Percentiles rank a stretch among this genome's conserved stretches.
Evolutionary conservation across 2,888 invertebrate genomes (phyloP).

Genomic region (Drosophila paramelanica): DNA sequence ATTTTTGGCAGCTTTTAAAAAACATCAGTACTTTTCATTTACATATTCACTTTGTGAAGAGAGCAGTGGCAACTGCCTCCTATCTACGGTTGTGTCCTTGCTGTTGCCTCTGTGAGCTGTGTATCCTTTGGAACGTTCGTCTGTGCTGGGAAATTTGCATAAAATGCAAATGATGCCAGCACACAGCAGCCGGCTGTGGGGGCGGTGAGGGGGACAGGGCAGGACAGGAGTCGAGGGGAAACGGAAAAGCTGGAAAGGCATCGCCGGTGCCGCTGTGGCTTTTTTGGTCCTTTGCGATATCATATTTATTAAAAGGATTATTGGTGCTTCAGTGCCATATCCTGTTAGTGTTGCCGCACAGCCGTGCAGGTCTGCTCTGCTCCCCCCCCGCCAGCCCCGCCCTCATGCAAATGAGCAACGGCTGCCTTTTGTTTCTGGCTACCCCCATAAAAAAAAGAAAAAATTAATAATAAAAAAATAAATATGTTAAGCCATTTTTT

Average conservation of each 20-base stretch:
- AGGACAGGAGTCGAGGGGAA: neutral
- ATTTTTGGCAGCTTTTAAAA: conserved; percentile 79
- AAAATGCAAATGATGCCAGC: conserved; percentile 83
- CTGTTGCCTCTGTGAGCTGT: conserved; percentile 29
- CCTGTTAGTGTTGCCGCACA: conserved; percentile 78
- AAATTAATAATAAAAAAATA: conserved; percentile 19
- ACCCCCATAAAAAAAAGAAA: conserved; percentile 7
- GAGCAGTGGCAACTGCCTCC: conserved; percentile 19
- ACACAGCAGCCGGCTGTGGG: conserved; percentile 38
- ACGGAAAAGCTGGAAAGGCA: conserved; percentile 36
- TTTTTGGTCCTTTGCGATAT: conserved; percentile 83
- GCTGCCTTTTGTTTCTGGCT: conserved; percentile 74
- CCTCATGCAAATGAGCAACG: conserved; percentile 72
- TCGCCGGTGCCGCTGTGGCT: conserved; percentile 62
- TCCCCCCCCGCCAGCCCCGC: conserved; percentile 3
- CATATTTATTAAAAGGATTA: conserved; percentile 84
- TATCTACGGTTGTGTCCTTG: conserved; percentile 3
- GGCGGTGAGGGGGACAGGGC: neutral
- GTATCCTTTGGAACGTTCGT: conserved; percentile 66
- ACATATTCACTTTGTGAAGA: conserved; percentile 78
- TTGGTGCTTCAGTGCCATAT: conserved; percentile 82
- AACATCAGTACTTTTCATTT: conserved; percentile 79
- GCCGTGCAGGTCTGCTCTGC: conserved; percentile 11
- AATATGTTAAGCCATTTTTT: conserved; percentile 60
- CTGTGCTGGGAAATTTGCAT: conserved; percentile 80